phyloP scores from a whole-genome alignment of 1,140 invertebrate genomes.

The Cydia fagiglandana region DNA sequence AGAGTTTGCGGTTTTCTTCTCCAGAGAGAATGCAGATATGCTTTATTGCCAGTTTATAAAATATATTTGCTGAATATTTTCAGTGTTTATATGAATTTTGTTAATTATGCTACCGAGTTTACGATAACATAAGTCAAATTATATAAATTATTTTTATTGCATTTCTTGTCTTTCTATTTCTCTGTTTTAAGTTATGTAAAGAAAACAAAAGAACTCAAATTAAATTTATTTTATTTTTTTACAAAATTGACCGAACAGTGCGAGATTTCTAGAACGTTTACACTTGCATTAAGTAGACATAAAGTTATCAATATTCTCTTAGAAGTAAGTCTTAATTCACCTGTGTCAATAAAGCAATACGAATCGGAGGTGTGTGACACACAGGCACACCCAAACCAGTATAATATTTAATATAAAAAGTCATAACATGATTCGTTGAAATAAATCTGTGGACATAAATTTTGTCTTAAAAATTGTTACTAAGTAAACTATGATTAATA shows the following conservation, averaged over 20 bases:
- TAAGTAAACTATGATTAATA: constrained; percentile 77
- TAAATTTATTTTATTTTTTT: constrained; percentile 79
- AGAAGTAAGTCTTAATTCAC: constrained; percentile 78
- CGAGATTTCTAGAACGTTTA: constrained; percentile 79
- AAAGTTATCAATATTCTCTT: constrained; percentile 77
- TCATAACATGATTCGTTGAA: constrained; percentile 71
- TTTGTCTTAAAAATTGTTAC: constrained; percentile 71
- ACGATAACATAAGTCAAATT: constrained; percentile 75
- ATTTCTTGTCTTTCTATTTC: constrained; percentile 49
- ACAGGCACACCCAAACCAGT: constrained; percentile 54
- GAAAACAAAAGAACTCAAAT: constrained; percentile 66
- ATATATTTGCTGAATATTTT: constrained; percentile 77
- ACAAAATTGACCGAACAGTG: constrained; percentile 79
- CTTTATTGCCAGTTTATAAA: constrained; percentile 75
- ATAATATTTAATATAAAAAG: constrained; percentile 69
- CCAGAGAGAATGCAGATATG: constrained; percentile 59
- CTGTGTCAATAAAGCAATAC: constrained; percentile 75
- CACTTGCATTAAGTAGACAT: constrained; percentile 79
- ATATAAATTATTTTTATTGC: constrained; percentile 78
- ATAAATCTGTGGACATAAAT: constrained; percentile 62
- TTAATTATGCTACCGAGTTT: constrained; percentile 76
- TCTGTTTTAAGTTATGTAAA: constrained; percentile 35
- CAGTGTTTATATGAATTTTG: constrained; percentile 75
- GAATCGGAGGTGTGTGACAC: constrained; percentile 48
- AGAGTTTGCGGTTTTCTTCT: constrained; percentile 46